These are phyloP conservation scores for Pavo muticus DNA, from an alignment of 2,113 vertebrate genomes.

Conservation along the genomic window DNA sequence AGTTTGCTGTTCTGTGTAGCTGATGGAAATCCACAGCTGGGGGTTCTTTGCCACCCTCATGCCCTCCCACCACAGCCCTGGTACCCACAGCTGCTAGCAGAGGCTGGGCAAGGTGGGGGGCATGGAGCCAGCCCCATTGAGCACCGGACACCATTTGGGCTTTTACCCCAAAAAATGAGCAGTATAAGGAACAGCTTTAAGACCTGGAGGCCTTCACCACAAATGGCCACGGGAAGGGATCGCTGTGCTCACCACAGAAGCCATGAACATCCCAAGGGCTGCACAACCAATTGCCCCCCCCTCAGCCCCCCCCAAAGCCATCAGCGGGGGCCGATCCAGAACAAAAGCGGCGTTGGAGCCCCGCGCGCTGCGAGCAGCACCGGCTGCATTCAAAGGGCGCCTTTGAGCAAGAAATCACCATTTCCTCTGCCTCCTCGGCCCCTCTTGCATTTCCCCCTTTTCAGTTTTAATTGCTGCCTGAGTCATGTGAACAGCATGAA, in stretches of 20 bases:
- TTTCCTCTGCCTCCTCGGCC: background rate
- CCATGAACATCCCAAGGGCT: background rate
- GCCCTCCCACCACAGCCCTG: background rate
- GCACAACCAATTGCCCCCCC: too few relatives aligned
- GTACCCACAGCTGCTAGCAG: background rate
- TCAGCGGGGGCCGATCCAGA: background rate
- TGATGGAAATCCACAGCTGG: background rate
- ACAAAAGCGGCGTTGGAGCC: background rate
- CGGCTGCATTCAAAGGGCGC: background rate
- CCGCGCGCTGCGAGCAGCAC: background rate
- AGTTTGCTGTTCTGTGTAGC: background rate
- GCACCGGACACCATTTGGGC: background rate
- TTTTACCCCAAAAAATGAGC: constrained; percentile 7
- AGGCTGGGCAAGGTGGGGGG: background rate
- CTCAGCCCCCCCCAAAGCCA: background rate
- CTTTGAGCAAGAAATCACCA: background rate
- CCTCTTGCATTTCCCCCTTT: background rate
- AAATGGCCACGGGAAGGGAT: background rate
- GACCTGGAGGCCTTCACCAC: background rate
- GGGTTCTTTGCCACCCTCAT: background rate
- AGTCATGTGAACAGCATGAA: background rate
- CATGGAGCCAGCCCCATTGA: background rate
- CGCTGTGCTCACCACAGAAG: background rate
- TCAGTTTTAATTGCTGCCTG: background rate
- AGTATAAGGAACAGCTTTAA: background rate